Base-by-base conservation (phyloP, 2,888 invertebrate genomes). In the Strigamia maritima region DNA sequence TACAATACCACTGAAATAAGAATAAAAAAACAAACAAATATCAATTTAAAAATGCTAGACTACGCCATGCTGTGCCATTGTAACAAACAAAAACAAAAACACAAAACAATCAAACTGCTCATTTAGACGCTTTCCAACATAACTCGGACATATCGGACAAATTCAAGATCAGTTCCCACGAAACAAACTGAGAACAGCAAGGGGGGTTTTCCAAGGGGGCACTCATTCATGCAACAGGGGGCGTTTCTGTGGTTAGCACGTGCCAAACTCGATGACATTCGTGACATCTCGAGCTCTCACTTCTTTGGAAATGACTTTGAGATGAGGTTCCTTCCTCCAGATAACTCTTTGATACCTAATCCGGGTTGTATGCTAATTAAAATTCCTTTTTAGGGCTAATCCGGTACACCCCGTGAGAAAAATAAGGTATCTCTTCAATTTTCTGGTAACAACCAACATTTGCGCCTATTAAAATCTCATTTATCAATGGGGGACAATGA, bases 201-300 rank as follows among this genome's bases (percentile, higher is more conserved):
- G 60, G 19, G 60, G 8, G 19, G 16, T 60, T 2, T 3, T 2
- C 2, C 3, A 49, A 3, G 2, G 49, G 49, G 49, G 49, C 19
- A 60, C 60, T 60, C 60, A 60, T 60, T 60, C 60, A 60, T 60
- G 60, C 60, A 60, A 60, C 24, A 60, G 2, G 60, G 60, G 60
- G 60, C 24, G 60, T 7, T 7, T 60, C 60, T 60, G 60, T 60
- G 60, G 60, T 60, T 60, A 60, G 60, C 60, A 60, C 60, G 19
- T 60, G 60, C 60, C 60, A 60, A 60, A 19, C 8, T 60, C 19
- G 60, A 60, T 60, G 60, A 60, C 60, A 60, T 16, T 60, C 60
- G 49, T 60, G 60, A 60, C 60, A 19, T 24, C 19, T 60, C 19
- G 16, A 31, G 31, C 31, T 4, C 3, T 6, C 31, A 31, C 6